A percentile compares a stretch with the other conserved stretches of the same genome.
phyloP scores from a whole-genome alignment of 2,113 vertebrate species.

The Colinus virginianus region DNA sequence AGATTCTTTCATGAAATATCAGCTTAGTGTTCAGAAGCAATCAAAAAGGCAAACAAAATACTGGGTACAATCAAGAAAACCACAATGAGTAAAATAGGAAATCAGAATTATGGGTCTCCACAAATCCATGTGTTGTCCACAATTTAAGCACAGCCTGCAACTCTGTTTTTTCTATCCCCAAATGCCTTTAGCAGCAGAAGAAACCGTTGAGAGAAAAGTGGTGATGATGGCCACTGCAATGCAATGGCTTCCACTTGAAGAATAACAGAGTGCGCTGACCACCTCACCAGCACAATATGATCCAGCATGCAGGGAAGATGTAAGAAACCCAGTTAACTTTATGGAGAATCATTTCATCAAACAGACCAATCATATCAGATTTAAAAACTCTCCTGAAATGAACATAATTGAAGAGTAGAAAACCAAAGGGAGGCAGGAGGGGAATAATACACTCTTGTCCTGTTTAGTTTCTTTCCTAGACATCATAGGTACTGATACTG shows the following conservation, averaged over 20 bases:
- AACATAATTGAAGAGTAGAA: not conserved
- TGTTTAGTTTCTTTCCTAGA: not conserved
- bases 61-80: not conserved
- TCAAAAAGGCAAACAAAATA: not conserved
- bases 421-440: not conserved
- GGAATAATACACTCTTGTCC: not conserved
- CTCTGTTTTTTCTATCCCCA: not conserved
- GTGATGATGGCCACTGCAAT: not conserved
- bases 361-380: not conserved
- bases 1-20: not conserved
- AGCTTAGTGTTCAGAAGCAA: not conserved
- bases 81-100: not conserved
- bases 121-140: not conserved
- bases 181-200: not conserved
- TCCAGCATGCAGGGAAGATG: not conserved
- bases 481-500: not conserved
- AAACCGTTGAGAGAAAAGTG: not conserved
- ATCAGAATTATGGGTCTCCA: not conserved
- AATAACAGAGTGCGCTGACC: not conserved
- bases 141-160: not conserved
- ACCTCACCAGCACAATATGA: not conserved
- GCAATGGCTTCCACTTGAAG: not conserved
- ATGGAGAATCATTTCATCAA: not conserved
- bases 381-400: not conserved
- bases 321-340: not conserved